A percentile compares a stretch with the other conserved stretches of the same genome.
Conservation (phyloP, 2,113 vertebrate species). For the Laticauda colubrina region DNA sequence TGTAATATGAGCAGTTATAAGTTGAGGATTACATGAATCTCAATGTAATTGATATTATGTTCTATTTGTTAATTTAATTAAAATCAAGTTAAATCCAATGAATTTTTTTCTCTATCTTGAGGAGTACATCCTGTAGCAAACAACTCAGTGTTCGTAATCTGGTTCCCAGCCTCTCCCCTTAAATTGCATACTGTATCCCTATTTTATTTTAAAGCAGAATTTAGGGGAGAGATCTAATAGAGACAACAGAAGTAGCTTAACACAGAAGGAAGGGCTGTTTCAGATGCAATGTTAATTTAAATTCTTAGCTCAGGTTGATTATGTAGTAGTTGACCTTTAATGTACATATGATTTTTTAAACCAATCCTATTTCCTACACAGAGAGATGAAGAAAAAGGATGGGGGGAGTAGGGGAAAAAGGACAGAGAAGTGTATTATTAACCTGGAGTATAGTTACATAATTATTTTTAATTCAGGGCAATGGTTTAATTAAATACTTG, state of each 20-base stretch:
- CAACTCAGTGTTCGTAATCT: neutral
- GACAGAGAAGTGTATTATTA: conserved; percentile 56
- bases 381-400: neutral
- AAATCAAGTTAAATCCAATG: neutral
- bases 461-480: conserved; percentile 80
- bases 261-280: neutral
- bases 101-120: neutral
- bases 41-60: neutral
- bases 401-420: conserved; percentile 6
- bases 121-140: neutral
- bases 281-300: conserved; percentile 58
- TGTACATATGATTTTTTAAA: conserved; percentile 62
- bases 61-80: neutral
- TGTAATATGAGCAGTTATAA: neutral
- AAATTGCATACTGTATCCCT: neutral
- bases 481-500: conserved; percentile 77
- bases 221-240: neutral
- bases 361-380: conserved; percentile 61
- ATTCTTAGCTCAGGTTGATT: conserved; percentile 60
- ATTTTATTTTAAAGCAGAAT: neutral
- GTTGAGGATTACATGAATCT: neutral
- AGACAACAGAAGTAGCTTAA: neutral
- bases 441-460: conserved; percentile 74
- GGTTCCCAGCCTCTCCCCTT: neutral
- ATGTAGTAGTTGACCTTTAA: conserved; percentile 36